Evolutionary conservation across 2,113 vertebrate species (phyloP).

Genomic region (Prinia subflava): DNA sequence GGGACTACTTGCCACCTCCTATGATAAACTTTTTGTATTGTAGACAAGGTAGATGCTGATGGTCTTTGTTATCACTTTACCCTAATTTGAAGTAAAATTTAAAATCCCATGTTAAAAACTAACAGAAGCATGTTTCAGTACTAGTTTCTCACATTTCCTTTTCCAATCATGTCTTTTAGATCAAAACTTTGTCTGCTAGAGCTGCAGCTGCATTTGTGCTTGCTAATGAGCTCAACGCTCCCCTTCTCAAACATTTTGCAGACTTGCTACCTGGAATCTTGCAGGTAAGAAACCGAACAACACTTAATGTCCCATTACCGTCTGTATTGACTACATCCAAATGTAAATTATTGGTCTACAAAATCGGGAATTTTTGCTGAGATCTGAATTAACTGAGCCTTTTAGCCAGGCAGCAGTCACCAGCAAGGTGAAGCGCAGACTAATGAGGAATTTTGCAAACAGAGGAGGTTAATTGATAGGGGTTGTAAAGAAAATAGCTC

Average conservation of each 20-base stretch:
- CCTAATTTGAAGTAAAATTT: not conserved
- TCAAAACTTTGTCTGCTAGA: constrained; percentile 88
- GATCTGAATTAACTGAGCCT: not conserved
- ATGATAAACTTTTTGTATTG: not conserved
- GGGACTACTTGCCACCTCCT: not conserved
- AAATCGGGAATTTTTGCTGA: not conserved
- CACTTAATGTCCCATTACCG: not conserved
- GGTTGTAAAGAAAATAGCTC: not conserved
- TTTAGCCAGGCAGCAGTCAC: not conserved
- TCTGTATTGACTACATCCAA: not conserved
- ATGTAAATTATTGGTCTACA: not conserved
- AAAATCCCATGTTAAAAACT: not conserved
- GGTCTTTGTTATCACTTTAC: not conserved
- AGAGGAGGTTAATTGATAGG: not conserved
- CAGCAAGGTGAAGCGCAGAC: not conserved
- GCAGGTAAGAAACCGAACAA: constrained; percentile 79
- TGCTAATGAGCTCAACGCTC: constrained; percentile 90
- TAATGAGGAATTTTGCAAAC: not conserved
- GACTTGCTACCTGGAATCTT: constrained; percentile 93
- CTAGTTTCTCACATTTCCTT: not conserved
- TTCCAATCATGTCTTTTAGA: constrained; percentile 71
- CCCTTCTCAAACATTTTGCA: constrained; percentile 93
- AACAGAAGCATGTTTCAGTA: not conserved
- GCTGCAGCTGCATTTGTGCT: constrained; percentile 94
- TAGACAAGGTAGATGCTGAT: not conserved